These are phyloP conservation scores for Nyctereutes procyonoides DNA, from an alignment of 2,113 vertebrate genomes.

Conservation along the genomic window DNA sequence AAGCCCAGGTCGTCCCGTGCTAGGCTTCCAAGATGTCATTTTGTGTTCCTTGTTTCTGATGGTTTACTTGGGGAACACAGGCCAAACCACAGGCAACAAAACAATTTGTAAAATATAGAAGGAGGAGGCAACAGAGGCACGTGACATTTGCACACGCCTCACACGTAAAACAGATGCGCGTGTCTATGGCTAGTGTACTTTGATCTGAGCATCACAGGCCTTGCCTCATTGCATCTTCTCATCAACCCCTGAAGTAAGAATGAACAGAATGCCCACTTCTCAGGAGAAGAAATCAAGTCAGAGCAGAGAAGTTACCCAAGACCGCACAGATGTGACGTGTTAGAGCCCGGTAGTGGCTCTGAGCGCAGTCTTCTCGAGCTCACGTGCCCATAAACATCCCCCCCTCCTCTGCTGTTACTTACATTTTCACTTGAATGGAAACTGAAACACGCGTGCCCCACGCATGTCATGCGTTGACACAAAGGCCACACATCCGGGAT, in stretches of 20 bases:
- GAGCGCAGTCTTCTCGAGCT: not conserved
- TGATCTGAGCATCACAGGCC: rapidly evolving
- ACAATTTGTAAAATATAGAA: not conserved
- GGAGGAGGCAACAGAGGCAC: not conserved
- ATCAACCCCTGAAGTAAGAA: too few relatives aligned
- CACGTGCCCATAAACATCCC: not conserved
- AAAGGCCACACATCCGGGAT: rapidly evolving
- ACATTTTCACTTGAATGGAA: not conserved
- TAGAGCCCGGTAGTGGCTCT: not conserved
- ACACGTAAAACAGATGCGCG: rapidly evolving
- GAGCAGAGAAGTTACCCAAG: not conserved
- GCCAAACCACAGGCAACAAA: not conserved
- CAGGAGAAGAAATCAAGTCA: not conserved
- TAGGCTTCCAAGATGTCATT: not conserved
- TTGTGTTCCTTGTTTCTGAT: not conserved
- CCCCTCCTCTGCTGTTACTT: not conserved
- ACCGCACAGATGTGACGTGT: not conserved
- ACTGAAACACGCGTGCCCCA: rapidly evolving
- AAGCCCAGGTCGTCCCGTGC: not conserved
- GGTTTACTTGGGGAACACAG: not conserved
- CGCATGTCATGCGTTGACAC: rapidly evolving
- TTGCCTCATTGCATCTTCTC: not conserved
- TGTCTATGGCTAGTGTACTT: rapidly evolving
- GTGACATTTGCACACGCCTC: not conserved
- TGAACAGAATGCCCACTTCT: not conserved